Evolutionary conservation across 2,113 vertebrate genomes (phyloP), one percentile per base, ranked within the genome.

Genomic region (Lampris incognitus): DNA sequence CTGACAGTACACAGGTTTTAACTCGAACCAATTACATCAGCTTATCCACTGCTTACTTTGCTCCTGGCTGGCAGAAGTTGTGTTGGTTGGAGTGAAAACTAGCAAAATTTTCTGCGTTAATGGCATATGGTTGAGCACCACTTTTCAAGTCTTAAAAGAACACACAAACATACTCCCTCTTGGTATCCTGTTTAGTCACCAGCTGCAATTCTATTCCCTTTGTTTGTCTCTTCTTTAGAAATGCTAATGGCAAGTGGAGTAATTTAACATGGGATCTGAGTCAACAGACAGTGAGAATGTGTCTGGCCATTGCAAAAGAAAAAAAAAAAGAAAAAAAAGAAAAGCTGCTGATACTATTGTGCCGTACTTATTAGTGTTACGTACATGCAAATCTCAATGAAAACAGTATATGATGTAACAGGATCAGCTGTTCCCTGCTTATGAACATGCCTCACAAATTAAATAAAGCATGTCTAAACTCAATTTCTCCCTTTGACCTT

Each of bases 361-460:
- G 51, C 9, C 49, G 7, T 6, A 11, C 51, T 54, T 13, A 54
- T 54, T 58, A 24, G 44, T 6, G 42, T 56, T 6, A 57, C 24
- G 10, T 46, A n/a, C 5, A 56, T 9, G 42, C 36, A 42, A 51
- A 73, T 50, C 51, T 51, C 65, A 2, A 36, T 41, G 61, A 63
- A 44, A 62, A 60, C 42, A 66, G n/a, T 36, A 42, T 56, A 10
- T 24, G n/a, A 50, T 55, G 50, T 55, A 71, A 71, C 5, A 9
- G 24, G 51, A 67, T 57, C 41, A 72, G 11, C 3, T 48, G 37
- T 39, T 10, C 38, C 38, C 9, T 59, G 37, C 38, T 59, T 39
- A 10, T 59, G 13, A 59, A 55, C 40, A 40, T 40, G 71, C 36
- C 68, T 81, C 36, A 77, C 62, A 77, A 24, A 63, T 62, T 36